These are phyloP conservation scores for Sinocyclocheilus rhinocerous DNA, from an alignment of 2,113 vertebrate genomes.

Conservation along the genomic window DNA sequence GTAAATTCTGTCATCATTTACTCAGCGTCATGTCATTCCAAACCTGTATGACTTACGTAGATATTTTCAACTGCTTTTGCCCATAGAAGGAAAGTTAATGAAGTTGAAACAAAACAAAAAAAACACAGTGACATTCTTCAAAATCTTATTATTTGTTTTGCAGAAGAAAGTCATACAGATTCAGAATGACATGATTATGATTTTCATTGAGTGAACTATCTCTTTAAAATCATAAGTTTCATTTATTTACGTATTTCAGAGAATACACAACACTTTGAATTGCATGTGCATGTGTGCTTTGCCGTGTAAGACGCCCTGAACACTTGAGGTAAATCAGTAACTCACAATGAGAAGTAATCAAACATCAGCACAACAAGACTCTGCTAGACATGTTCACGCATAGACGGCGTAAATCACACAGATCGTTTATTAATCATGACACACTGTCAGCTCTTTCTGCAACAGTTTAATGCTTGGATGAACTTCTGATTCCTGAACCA, in stretches of 20 bases:
- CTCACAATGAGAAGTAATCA: conserved; percentile 15
- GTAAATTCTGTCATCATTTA: neutral
- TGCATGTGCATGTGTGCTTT: conserved; percentile 3
- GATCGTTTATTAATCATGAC: neutral
- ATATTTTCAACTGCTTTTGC: neutral
- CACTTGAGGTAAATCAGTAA: conserved; percentile 40
- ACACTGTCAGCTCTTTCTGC: neutral
- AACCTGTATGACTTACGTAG: neutral
- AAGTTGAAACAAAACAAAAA: neutral
- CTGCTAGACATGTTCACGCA: neutral
- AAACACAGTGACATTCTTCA: neutral
- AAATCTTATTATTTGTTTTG: no score
- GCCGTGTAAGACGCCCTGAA: conserved; percentile 1
- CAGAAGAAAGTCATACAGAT: no score
- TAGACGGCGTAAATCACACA: neutral
- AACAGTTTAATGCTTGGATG: neutral
- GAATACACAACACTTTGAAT: neutral
- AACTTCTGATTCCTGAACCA: neutral
- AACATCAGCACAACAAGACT: conserved; percentile 3
- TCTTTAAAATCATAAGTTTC: neutral
- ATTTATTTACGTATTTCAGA: neutral
- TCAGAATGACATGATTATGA: no score
- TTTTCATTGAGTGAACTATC: neutral
- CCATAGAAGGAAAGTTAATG: neutral
- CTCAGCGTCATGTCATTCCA: neutral